Conservation (phyloP, 2,888 invertebrate species). For the Tineola bisselliella region DNA sequence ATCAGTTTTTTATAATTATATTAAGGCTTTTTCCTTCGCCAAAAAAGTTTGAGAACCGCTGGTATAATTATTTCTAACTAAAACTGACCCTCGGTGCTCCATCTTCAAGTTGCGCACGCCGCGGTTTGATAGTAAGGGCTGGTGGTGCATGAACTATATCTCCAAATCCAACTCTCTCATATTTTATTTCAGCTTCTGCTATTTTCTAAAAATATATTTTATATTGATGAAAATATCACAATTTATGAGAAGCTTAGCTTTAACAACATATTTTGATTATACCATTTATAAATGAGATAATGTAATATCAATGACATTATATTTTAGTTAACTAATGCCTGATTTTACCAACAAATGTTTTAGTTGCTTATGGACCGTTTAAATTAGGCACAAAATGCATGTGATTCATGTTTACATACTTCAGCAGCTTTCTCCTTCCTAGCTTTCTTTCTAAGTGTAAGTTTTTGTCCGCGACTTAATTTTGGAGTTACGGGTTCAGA, state of each 20-base stretch:
- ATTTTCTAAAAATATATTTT: slow-evolving; percentile 2
- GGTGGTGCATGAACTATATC: slow-evolving; percentile 81
- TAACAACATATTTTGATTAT: no score
- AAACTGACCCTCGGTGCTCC: slow-evolving; percentile 21
- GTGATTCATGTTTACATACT: slow-evolving; percentile 21
- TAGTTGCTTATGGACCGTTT: no score
- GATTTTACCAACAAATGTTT: not conserved
- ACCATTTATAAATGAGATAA: no score
- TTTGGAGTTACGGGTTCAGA: slow-evolving; percentile 23
- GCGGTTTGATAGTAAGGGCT: slow-evolving; percentile 60
- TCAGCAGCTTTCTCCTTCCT: slow-evolving; percentile 49
- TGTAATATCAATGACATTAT: no score
- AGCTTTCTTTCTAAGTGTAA: slow-evolving; percentile 53
- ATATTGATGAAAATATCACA: no score
- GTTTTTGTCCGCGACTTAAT: slow-evolving; percentile 64
- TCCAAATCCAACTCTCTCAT: slow-evolving; percentile 78
- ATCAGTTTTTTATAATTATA: no score
- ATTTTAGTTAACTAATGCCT: not conserved
- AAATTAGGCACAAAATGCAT: no score
- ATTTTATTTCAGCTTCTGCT: slow-evolving; percentile 49
- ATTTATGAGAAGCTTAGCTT: no score
- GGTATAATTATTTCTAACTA: not conserved
- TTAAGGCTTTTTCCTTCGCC: no score
- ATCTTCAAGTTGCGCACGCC: slow-evolving; percentile 45
- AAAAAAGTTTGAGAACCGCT: no score